phyloP scores from a whole-genome alignment of 2,113 vertebrate genomes.

The Pao palembangensis region DNA sequence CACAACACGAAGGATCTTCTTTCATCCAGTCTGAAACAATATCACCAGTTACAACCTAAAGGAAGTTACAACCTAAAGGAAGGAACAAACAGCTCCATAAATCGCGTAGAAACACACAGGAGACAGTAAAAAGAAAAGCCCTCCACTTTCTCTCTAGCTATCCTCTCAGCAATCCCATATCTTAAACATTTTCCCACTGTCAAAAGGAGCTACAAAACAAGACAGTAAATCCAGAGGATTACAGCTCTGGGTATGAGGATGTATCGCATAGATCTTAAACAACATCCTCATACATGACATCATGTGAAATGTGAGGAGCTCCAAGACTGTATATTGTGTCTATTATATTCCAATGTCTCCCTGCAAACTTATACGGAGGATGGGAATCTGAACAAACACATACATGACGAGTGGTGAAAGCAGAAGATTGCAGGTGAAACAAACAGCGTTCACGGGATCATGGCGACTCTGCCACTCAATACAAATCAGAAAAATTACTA shows the following conservation, averaged over 20 bases:
- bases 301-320: slow-evolving; percentile 25
- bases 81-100: slow-evolving; percentile 37
- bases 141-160: slow-evolving; percentile 13
- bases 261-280: slow-evolving; percentile 18
- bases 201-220: background rate
- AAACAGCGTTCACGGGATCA: slow-evolving; percentile 53
- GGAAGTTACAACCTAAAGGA: slow-evolving; percentile 14
- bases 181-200: slow-evolving; percentile 1
- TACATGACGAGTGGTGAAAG: slow-evolving; percentile 66
- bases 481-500: slow-evolving; percentile 60
- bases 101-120: slow-evolving; percentile 39
- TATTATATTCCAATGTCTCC: slow-evolving; percentile 63
- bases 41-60: slow-evolving; percentile 9
- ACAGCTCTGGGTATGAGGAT: slow-evolving; percentile 21
- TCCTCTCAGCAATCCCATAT: slow-evolving; percentile 23
- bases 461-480: slow-evolving; percentile 49
- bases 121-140: slow-evolving; percentile 3
- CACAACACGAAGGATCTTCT: background rate
- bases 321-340: slow-evolving; percentile 36
- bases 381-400: slow-evolving; percentile 70
- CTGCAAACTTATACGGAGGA: slow-evolving; percentile 58
- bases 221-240: slow-evolving; percentile 27
- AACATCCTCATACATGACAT: slow-evolving; percentile 28
- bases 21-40: slow-evolving; percentile 6
- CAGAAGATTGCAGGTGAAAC: slow-evolving; percentile 49